Conservation (phyloP, 2,888 invertebrate species). For the Tetragonula carbonaria region DNA sequence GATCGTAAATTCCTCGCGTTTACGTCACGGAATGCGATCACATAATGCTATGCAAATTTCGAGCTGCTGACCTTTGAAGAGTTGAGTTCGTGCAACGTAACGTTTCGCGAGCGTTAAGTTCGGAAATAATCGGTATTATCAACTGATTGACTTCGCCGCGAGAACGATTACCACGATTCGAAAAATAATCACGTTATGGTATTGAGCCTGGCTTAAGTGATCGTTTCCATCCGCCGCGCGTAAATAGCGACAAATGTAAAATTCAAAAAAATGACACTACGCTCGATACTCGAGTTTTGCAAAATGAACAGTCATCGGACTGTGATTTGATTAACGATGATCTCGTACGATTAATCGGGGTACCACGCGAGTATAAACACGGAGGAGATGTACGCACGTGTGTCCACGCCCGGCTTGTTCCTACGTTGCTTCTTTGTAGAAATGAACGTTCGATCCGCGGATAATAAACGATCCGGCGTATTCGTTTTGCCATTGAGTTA, state of each 20-base stretch:
- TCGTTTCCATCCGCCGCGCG: not conserved
- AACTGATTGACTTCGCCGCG: not conserved
- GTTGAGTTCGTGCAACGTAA: not conserved
- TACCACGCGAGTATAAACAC: conserved; percentile 53
- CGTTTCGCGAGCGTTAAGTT: not conserved
- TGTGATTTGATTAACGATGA: conserved; percentile 58
- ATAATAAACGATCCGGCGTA: conserved; percentile 50
- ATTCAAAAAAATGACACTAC: not conserved
- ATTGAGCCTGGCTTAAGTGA: not conserved
- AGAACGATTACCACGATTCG: not conserved
- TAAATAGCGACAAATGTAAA: conserved; percentile 13
- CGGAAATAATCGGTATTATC: not conserved
- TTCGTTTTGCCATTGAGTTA: conserved; percentile 54
- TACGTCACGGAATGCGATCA: conserved; percentile 16
- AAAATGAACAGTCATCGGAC: conserved; percentile 10
- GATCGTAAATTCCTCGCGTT: conserved; percentile 13
- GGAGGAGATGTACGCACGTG: conserved; percentile 15
- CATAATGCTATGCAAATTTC: conserved; percentile 28
- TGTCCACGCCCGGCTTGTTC: not conserved
- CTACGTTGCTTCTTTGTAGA: conserved; percentile 42
- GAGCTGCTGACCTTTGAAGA: conserved; percentile 11
- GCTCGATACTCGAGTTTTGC: not conserved
- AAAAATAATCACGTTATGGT: not conserved
- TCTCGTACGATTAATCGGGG: conserved; percentile 59
- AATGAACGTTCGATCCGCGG: conserved; percentile 50